Evolutionary conservation across 2,113 vertebrate genomes (phyloP), one percentile per base, ranked within the genome.

Genomic region (Macquaria ambigua): DNA sequence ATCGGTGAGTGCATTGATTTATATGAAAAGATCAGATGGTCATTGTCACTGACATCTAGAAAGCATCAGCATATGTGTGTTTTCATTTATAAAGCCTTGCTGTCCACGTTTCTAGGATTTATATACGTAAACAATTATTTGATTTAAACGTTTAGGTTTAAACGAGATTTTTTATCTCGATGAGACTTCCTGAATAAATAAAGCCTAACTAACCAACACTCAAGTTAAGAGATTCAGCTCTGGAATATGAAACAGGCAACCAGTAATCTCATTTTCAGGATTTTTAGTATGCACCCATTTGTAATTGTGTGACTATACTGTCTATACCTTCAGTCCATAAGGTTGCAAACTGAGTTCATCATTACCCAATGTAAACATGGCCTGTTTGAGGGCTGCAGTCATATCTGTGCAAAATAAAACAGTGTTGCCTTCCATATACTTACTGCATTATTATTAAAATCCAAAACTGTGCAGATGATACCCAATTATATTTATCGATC

Each of bases 401-500:
- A 50, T 68, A 48, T 50, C 3, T 16, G n/a, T 48, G 23, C 41
- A 68, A 68, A 34, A 37, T 63, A 6, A 62, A 68, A n/a, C 64
- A 46, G 23, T 14, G 39, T 25, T 15, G 16, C 2, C 58, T 16
- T 16, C 25, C 21, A 2, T 25, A 46, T 67, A 25, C 41, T 10
- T 37, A 37, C 61, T 48, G 43, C 16, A 25, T 18, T 5, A 18
- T 18, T 15, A 25, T 16, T 28, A 4, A 46, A 18, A 52, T 52
- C 8, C 14, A 8, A 6, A 34, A 31, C 8, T 3, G 2, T 34
- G 3, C 1, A n/a, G n/a, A n/a, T n/a, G n/a, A n/a, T n/a, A n/a
- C n/a, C n/a, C n/a, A n/a, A n/a, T n/a, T n/a, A n/a, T n/a, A n/a
- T n/a, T n/a, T n/a, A n/a, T n/a, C n/a, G n/a, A n/a, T n/a, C n/a